Percentiles rank a stretch among this genome's conserved stretches.
Evolutionary conservation across 2,888 invertebrate species (phyloP).

Genomic region (Eupithecia insigniata): DNA sequence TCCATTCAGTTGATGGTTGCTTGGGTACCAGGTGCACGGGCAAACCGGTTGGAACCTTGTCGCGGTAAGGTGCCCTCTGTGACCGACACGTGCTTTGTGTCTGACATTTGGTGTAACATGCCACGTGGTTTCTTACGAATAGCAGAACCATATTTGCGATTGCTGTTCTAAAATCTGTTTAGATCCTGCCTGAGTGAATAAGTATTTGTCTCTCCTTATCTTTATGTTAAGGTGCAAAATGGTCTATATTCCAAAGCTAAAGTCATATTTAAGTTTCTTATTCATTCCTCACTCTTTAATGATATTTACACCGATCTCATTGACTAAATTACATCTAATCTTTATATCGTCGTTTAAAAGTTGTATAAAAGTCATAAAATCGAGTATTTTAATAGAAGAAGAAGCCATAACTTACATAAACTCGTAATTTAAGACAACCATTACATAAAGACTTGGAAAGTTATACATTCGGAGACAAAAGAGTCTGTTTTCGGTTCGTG

Average conservation of each 20-base stretch:
- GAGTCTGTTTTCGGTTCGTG: constrained; percentile 12
- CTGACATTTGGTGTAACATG: not conserved
- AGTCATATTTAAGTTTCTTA: not conserved
- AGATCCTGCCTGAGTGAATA: not conserved
- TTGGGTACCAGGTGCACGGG: constrained; percentile 27
- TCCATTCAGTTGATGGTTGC: constrained; percentile 35
- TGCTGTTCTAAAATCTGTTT: not conserved
- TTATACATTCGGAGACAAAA: constrained; percentile 13
- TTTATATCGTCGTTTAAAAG: constrained; percentile 1
- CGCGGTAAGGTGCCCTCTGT: constrained; percentile 21
- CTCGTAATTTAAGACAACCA: constrained; percentile 11
- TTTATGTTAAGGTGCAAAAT: not conserved
- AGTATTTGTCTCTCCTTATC: not conserved
- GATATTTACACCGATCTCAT: not conserved
- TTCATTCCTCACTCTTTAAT: not conserved
- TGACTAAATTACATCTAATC: not conserved
- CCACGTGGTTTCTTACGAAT: not conserved
- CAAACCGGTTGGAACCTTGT: constrained; percentile 37
- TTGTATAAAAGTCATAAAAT: not conserved
- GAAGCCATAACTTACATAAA: not conserved
- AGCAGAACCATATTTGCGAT: not conserved
- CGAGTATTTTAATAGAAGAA: not conserved
- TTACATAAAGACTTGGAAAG: constrained; percentile 4
- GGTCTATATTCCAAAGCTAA: not conserved
- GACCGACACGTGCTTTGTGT: constrained; percentile 26